These are phyloP conservation scores for Thalassophryne amazonica DNA, from an alignment of 2,797 vertebrate genomes.

Conservation along the genomic window DNA sequence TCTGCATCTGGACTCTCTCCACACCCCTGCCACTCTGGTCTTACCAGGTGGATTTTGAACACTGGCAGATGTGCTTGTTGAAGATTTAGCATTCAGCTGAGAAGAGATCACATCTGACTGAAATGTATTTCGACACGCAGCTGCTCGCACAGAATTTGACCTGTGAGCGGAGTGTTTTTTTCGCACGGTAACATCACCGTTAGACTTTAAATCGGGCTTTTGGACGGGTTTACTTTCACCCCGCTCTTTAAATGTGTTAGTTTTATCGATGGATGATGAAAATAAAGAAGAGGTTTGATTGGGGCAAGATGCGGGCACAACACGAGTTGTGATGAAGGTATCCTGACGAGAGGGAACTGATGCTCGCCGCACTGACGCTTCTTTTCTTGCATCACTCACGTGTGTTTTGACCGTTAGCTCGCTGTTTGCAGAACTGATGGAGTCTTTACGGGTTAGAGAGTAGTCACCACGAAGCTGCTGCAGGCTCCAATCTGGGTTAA, in stretches of 20 bases:
- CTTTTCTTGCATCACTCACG: constrained; percentile 22
- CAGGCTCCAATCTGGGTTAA: constrained; percentile 15
- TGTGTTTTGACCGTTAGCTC: constrained; percentile 24
- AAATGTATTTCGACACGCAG: constrained; percentile 15
- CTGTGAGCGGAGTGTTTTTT: constrained; percentile 50
- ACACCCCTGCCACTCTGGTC: constrained; percentile 26
- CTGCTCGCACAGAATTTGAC: constrained; percentile 44
- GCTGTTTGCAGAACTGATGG: constrained; percentile 42
- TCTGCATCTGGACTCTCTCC: constrained; percentile 51
- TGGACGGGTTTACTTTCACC: constrained; percentile 18
- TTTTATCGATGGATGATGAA: constrained; percentile 39
- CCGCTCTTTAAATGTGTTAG: constrained; percentile 44
- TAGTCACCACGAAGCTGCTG: no score
- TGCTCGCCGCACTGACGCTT: constrained; percentile 32
- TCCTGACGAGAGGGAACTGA: constrained; percentile 64
- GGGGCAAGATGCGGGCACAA: constrained; percentile 37
- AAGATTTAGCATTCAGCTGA: constrained; percentile 15
- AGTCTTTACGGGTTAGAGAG: constrained; percentile 20
- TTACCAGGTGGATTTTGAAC: constrained; percentile 21
- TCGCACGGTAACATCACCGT: constrained; percentile 46
- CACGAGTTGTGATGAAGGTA: constrained; percentile 65
- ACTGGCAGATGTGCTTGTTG: constrained; percentile 11
- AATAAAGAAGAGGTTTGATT: constrained; percentile 34
- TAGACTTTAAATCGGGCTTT: constrained; percentile 36
- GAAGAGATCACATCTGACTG: constrained; percentile 15